Evolutionary conservation across 2,888 invertebrate genomes (phyloP), one percentile per base, ranked within the genome.

Genomic region (Eurytoma californica): DNA sequence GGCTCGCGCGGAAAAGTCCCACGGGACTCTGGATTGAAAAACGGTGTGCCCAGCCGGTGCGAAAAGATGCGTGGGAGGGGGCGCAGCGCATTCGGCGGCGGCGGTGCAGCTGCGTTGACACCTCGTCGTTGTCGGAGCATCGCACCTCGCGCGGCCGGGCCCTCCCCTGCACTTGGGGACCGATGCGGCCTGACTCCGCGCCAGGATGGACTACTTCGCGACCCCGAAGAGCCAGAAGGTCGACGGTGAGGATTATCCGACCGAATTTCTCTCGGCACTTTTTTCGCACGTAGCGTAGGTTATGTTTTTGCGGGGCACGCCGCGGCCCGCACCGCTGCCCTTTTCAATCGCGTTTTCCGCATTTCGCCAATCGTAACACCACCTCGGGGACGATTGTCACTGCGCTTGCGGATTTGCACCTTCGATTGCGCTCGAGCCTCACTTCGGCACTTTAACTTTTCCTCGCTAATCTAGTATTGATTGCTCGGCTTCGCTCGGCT

Each of bases 201-300:
- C 4, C 20, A 77, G 16, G 30, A 82, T 82, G 82, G 82, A 90
- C 82, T 85, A 87, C 85, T 90, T 88, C 84, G 86, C 86, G 79
- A 87, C 89, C 12, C 87, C 90, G 76, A 90, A 89, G 87, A 88
- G 87, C 86, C 89, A 86, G 83, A 90, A 90, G 84, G 84, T 81
- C 81, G 90, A 90, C 86, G 90, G 90, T 90, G 87, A 89, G 89
- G 84, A 13, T n/a, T 65, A 18, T 16, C 77, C 67, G 63, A 16
- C 16, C 5, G 28, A 55, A 28, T 74, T 75, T 72, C 0, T 9
- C 68, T 39, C n/a, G n/a, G n/a, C n/a, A 4, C 4, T 3, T 39
- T 39, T 39, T 39, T 39, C 7, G 7, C 39, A 7, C 39, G 4
- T 76, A 72, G 55, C 20, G 39, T 79, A 76, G 80, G 74, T 67